Base-by-base conservation (phyloP, 2,888 invertebrate genomes). In the Drosophila prostipennis region DNA sequence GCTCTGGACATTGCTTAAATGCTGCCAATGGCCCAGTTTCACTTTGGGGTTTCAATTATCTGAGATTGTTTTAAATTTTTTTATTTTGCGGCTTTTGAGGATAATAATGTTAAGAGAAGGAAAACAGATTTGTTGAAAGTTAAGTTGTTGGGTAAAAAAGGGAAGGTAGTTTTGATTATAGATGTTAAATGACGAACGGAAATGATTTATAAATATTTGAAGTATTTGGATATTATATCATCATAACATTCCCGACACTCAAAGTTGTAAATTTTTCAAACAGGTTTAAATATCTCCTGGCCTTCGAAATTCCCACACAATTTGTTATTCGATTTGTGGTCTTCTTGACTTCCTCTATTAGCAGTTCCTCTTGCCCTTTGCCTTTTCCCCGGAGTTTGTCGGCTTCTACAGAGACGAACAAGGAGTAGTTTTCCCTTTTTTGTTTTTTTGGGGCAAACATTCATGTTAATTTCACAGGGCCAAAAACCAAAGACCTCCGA, bases 381-480 rank as follows among this genome's bases (percentile, higher is more conserved):
- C 48, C 34, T 6, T 11, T 43, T 23, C 36, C 19, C 5, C 3
- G 6, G 10, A 10, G 14, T 6, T 61, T 37, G 70, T 40, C 70
- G 72, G 72, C 54, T 71, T 61, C 26, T 52, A 71, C 55, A 46
- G 49, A 53, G 39, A 43, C 16, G 19, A n/a, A 14, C 26, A 54
- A 60, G 53, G 43, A 60, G 61, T 54, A 23, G 55, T 23, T 29
- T 71, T 40, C 45, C 45, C 53, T 51, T 60, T 60, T 51, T 60
- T 67, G 40, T 54, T 67, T 46, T 54, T 45, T 67, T 53, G 32
- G 53, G 46, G 45, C 13, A 67, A 65, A 65, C 57, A 46, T 70
- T 42, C 69, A 69, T 69, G 71, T 58, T 71, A 70, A 69, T 69
- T 54, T 70, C 61, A 45, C 51, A 60, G 51, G 39, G 43, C 39